These are phyloP conservation scores for Apamea epomidion DNA, from an alignment of 2,888 invertebrate genomes.

Conservation along the genomic window DNA sequence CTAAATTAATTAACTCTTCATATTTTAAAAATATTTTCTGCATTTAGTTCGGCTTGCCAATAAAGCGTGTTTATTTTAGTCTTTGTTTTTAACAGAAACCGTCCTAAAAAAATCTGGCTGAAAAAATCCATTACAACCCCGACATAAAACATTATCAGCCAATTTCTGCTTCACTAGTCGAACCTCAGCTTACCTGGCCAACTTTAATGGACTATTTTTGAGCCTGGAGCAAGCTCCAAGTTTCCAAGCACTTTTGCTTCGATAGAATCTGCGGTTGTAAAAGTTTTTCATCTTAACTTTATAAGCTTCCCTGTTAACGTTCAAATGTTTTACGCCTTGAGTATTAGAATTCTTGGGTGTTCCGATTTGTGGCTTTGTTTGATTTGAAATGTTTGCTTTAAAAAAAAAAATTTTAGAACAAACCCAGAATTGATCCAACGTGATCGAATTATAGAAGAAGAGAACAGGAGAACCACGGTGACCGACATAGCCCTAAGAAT, in stretches of 20 bases:
- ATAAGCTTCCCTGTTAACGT: constrained; percentile 20
- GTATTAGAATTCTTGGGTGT: constrained; percentile 37
- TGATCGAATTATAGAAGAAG: not conserved
- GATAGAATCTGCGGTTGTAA: constrained; percentile 54
- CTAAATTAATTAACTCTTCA: not conserved
- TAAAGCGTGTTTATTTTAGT: not conserved
- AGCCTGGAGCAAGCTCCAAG: constrained; percentile 48
- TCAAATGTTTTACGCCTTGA: constrained; percentile 40
- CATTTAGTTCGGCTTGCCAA: not conserved
- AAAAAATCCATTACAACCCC: not conserved
- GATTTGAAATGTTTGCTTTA: not conserved
- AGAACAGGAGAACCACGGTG: not conserved
- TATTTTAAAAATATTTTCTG: not conserved
- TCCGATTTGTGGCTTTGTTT: constrained; percentile 8
- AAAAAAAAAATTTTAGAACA: not conserved
- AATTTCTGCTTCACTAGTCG: constrained; percentile 18
- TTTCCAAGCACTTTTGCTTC: constrained; percentile 48
- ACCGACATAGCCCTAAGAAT: not conserved
- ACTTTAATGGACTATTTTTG: constrained; percentile 67
- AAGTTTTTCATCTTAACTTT: constrained; percentile 32
- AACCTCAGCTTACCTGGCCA: constrained; percentile 39
- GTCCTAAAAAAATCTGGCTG: not conserved
- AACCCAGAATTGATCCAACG: not conserved
- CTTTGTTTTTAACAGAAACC: not conserved
- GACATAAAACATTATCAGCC: constrained; percentile 16